Base-by-base conservation (phyloP, 2,888 invertebrate species). In the Rhingia campestris region DNA sequence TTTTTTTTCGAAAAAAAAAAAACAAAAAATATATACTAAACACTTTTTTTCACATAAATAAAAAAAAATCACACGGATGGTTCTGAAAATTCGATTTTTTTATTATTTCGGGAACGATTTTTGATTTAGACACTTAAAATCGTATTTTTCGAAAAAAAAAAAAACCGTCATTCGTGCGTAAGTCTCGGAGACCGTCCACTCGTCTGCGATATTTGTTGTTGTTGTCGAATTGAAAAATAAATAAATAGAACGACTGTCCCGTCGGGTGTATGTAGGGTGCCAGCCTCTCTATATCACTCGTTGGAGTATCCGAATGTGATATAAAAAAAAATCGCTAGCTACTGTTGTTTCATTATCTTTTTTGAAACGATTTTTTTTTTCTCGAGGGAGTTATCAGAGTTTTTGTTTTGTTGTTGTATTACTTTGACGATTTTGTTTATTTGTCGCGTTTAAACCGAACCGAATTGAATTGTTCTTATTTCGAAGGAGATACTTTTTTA, bases 221-320 rank as follows among this genome's bases (percentile, higher is more conserved):
- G 59, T 74, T 79, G 53, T 49, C 49, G 43, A 70, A 56, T 43
- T 35, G 64, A 75, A 54, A 64, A 75, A 77, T 54, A 84, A 84
- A 73, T 69, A 82, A 73, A 66, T 79, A 74, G 84, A 84, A 84
- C 75, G 63, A 59, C 82, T 73, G 82, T 74, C 79, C 82, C 79
- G 82, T 69, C 79, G 82, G 63, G 39, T 69, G 69, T 70, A 45
- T 59, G 61, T 73, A 59, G 63, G 54, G 64, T 64, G 64, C 53
- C 70, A 80, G 77, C 56, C 64, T 73, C 69, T 64, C 74, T 84
- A 22, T 22, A 84, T 84, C 74, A 66, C 64, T 56, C 49, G 41
- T 61, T 74, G 67, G 51, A 81, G 66, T 77, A 77, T 82, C 79
- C 63, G 39, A 82, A 67, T 73, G 72, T 58, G 72, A 61, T 66